Conservation (phyloP, 2,797 vertebrate species). For the Orestias chungarensis region DNA sequence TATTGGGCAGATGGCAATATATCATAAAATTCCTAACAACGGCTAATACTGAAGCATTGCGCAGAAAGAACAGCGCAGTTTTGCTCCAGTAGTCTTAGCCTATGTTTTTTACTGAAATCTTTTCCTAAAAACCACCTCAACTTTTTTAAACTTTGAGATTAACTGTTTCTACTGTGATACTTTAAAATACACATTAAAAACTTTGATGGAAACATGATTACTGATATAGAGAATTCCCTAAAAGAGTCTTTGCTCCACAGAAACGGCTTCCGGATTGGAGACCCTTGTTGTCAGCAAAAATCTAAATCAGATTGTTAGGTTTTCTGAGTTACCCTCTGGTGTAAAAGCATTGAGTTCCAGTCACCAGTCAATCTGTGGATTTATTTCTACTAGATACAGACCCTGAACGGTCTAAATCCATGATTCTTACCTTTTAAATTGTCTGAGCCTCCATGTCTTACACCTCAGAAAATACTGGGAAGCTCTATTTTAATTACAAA, state of each 20-base stretch:
- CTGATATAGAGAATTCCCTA: not conserved
- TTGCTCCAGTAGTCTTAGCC: too few relatives aligned
- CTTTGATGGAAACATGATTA: not conserved
- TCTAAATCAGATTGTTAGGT: not conserved
- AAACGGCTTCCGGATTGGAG: not conserved
- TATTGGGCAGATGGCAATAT: too few relatives aligned
- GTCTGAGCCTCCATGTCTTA: slow-evolving; percentile 27
- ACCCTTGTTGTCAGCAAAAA: not conserved
- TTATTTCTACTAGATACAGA: slow-evolving; percentile 7
- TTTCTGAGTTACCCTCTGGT: not conserved
- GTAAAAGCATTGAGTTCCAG: not conserved
- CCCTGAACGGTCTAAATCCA: slow-evolving; percentile 19
- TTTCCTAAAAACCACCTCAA: too few relatives aligned
- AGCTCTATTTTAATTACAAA: slow-evolving; percentile 49
- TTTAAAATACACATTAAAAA: too few relatives aligned
- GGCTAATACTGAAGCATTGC: too few relatives aligned
- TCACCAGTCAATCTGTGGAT: not conserved
- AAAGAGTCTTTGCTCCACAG: not conserved
- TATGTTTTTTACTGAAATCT: too few relatives aligned
- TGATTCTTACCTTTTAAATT: slow-evolving; percentile 45
- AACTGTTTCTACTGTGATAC: too few relatives aligned
- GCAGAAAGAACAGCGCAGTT: too few relatives aligned
- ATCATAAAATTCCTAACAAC: too few relatives aligned
- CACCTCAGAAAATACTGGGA: slow-evolving; percentile 43
- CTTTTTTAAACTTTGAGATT: too few relatives aligned